A percentile compares a stretch with the other conserved stretches of the same genome.
Conservation (phyloP, 2,888 invertebrate species). For the Gastrophysa polygoni region DNA sequence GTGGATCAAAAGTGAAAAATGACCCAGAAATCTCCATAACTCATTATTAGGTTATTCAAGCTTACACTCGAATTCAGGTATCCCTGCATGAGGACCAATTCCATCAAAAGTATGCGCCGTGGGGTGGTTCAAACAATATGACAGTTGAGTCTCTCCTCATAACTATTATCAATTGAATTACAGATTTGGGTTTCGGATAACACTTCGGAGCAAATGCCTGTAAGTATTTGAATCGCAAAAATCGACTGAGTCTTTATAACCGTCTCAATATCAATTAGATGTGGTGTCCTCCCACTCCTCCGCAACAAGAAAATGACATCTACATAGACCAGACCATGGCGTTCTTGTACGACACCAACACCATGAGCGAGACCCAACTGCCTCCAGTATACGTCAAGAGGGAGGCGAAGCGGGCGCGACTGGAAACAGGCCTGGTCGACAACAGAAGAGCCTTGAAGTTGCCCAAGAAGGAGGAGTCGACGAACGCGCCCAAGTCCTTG, state of each 20-base stretch:
- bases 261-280: constrained; percentile 64
- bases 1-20: no score
- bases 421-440: constrained; percentile 65
- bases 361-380: constrained; percentile 78
- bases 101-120: no score
- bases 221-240: constrained; percentile 62
- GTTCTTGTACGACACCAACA: constrained; percentile 80
- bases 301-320: constrained; percentile 89
- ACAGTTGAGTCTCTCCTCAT: background rate
- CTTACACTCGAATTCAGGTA: no score
- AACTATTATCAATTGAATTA: constrained; percentile 43
- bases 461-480: constrained; percentile 71
- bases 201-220: constrained; percentile 79
- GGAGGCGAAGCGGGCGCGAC: constrained; percentile 73
- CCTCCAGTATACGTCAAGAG: constrained; percentile 82
- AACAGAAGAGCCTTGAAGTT: constrained; percentile 67
- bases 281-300: constrained; percentile 98
- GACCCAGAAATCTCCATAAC: no score
- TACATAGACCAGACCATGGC: constrained; percentile 86
- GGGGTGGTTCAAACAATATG: background rate
- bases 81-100: no score
- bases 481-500: constrained; percentile 78
- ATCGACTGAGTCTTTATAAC: background rate
- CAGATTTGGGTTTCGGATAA: constrained; percentile 81
- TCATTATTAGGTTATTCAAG: no score